Evolutionary conservation across 2,888 invertebrate genomes (phyloP), one percentile per base, ranked within the genome.

Genomic region (Oscheius sp.): DNA sequence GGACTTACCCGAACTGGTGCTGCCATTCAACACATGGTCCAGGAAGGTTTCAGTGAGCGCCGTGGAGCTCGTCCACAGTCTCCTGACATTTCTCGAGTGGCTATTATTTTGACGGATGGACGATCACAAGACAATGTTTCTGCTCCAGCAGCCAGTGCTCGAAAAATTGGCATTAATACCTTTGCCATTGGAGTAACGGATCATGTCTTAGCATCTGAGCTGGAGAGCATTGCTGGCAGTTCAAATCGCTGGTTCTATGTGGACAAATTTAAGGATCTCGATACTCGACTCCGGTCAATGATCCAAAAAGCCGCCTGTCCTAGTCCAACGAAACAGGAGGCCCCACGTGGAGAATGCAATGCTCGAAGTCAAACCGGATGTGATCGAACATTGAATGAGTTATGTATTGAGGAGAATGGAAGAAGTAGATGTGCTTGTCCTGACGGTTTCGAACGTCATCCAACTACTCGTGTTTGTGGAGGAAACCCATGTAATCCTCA

Each of bases 61-160:
- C 69, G 86, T 47, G 86, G 86, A 24, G 86, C 86, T 14, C 72
- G 86, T 36, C 75, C 74, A 8, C 66, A 68, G 45, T 67, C 67
- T 20, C 56, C 61, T 32, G 77, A 77, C 32, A 75, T 77, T 17
- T 20, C 62, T 38, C 49, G 77, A 50, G 77, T 88, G 1, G 86
- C 86, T 12, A 85, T 88, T 38, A 86, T 88, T 5, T 83, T 88
- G 32, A 87, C 87, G 0, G 87, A 88, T 70, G 88, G 87, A 5
- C 72, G 86, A 24, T 87, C 87, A 30, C 86, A 86, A 68, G 86
- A 86, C 66, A 79, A 83, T 56, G 87, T 88, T 2, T 83, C 85
- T n/a, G 71, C 71, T 26, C 84, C 86, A 36, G 86, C 88, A 2
- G 78, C 73, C 30, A 54, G 75, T n/a, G 86, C 87, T 0, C 73